Evolutionary conservation across 2,797 vertebrate species (phyloP).

Genomic region (Masticophis lateralis): DNA sequence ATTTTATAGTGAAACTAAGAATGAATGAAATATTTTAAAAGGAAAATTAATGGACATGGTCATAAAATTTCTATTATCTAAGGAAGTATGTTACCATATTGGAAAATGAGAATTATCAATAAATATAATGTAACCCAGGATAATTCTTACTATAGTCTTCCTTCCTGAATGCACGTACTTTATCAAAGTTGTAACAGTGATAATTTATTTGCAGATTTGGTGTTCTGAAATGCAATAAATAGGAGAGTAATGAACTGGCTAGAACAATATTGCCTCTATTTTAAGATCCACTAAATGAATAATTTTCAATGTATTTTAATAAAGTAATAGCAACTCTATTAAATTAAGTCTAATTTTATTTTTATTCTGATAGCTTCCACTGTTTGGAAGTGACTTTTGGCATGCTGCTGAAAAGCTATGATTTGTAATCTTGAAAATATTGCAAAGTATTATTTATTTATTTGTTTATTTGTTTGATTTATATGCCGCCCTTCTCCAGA

Average conservation of each 20-base stretch:
- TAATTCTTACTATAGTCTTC: background rate
- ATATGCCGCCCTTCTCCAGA: too few relatives aligned
- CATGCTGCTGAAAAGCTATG: background rate
- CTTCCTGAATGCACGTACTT: background rate
- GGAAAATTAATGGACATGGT: background rate
- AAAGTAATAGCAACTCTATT: background rate
- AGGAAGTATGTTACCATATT: background rate
- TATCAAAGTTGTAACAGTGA: conserved; percentile 7
- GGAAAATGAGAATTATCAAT: background rate
- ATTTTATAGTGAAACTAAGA: background rate
- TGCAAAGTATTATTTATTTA: background rate
- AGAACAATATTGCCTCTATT: background rate
- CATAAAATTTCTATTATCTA: conserved; percentile 10
- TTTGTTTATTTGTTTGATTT: too few relatives aligned
- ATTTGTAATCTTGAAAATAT: background rate
- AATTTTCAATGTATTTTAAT: background rate
- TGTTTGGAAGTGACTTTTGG: background rate
- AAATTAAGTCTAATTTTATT: background rate
- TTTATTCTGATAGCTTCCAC: background rate
- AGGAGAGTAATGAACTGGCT: conserved; percentile 36
- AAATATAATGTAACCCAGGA: background rate
- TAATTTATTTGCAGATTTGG: background rate
- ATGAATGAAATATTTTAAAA: conserved; percentile 17
- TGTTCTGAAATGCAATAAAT: conserved; percentile 18
- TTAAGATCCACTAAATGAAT: background rate